Conservation (phyloP, 2,113 vertebrate genomes). For the Onychorhynchus coronatus region DNA sequence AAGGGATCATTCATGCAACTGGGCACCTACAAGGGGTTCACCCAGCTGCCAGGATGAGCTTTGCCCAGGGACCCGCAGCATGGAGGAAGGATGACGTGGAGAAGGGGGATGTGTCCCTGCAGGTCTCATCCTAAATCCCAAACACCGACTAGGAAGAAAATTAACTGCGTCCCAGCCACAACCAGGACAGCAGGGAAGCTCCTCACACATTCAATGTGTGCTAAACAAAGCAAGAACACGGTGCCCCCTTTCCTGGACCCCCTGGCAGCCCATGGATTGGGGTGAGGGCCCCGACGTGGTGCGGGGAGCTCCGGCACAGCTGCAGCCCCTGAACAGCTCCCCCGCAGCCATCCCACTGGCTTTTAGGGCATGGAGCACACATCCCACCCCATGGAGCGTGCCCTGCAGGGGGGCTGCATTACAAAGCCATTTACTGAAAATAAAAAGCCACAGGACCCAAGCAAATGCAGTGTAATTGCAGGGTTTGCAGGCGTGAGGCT, state of each 20-base stretch:
- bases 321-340: background rate
- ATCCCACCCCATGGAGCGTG: rapidly evolving
- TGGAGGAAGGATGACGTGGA: rapidly evolving
- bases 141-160: background rate
- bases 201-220: rapidly evolving
- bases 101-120: background rate
- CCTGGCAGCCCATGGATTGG: rapidly evolving
- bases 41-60: background rate
- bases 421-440: background rate
- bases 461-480: background rate
- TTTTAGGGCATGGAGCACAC: background rate
- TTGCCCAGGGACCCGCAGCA: rapidly evolving
- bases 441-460: background rate
- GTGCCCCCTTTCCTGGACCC: background rate
- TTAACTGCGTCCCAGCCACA: background rate
- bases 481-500: background rate
- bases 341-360: rapidly evolving
- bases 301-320: rapidly evolving
- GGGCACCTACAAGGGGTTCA: rapidly evolving
- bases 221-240: rapidly evolving
- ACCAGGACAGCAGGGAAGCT: background rate
- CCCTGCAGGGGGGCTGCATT: background rate
- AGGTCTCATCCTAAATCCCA: background rate
- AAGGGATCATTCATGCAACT: rapidly evolving
- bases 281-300: rapidly evolving